phyloP scores from a whole-genome alignment of 2,888 invertebrate species.

The Nomada ferruginata region DNA sequence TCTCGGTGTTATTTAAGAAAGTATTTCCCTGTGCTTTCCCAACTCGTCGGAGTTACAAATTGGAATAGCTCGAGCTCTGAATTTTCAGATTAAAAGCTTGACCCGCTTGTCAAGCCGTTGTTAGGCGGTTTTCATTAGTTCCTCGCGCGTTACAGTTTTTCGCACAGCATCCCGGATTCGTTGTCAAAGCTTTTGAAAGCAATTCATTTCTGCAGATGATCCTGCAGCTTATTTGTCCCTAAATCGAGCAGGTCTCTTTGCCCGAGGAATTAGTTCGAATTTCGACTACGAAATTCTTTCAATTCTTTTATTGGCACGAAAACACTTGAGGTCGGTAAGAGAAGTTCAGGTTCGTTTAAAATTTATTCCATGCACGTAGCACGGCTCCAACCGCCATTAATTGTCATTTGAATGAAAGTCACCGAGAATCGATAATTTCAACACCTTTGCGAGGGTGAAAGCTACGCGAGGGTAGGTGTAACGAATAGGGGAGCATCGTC shows the following conservation, averaged over 20 bases:
- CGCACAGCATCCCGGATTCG: conserved; percentile 5
- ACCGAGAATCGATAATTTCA: conserved; percentile 53
- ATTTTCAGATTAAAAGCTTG: conserved; percentile 70
- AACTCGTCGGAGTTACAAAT: conserved; percentile 67
- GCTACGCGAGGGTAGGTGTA: conserved; percentile 43
- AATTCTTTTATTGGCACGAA: no score
- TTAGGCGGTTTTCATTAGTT: conserved; percentile 34
- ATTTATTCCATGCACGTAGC: no score
- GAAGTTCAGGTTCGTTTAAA: background rate
- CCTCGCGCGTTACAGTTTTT: conserved; percentile 6
- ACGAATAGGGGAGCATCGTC: conserved; percentile 56
- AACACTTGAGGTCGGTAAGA: no score
- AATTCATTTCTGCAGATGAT: background rate
- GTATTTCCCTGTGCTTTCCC: conserved; percentile 54
- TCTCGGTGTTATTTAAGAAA: conserved; percentile 70
- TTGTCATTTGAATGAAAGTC: conserved; percentile 49
- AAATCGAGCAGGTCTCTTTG: background rate
- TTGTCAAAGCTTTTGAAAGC: conserved; percentile 28
- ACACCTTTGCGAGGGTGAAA: conserved; percentile 51
- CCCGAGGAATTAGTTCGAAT: background rate
- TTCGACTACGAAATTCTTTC: background rate
- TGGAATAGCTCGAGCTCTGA: conserved; percentile 66
- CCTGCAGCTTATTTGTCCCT: background rate
- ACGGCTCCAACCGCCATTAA: conserved; percentile 11
- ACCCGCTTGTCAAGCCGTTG: conserved; percentile 47